Evolutionary conservation across 2,888 invertebrate species (phyloP).

Genomic region (Desoria tigrina): DNA sequence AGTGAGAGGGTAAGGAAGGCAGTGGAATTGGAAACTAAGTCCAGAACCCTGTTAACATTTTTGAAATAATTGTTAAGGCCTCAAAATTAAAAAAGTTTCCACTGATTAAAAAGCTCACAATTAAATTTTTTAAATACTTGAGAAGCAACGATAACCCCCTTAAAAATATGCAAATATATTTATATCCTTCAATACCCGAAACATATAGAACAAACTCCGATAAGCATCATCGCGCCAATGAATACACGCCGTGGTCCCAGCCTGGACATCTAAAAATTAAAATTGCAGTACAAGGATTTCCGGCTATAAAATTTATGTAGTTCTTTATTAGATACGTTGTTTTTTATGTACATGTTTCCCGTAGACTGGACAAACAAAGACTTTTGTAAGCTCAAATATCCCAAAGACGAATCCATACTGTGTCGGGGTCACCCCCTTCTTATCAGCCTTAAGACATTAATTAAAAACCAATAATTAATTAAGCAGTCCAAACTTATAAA

Average conservation of each 20-base stretch:
- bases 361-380: conserved; percentile 77
- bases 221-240: conserved; percentile 78
- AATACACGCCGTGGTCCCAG: conserved; percentile 58
- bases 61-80: not conserved
- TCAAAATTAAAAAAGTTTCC: not conserved
- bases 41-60: conserved; percentile 18
- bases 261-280: conserved; percentile 35
- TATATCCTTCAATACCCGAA: no score
- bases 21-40: conserved; percentile 54
- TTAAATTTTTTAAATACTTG: not conserved
- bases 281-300: not conserved
- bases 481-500: no score
- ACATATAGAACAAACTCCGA: conserved; percentile 77
- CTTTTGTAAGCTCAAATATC: conserved; percentile 79
- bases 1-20: conserved; percentile 77
- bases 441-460: conserved; percentile 69
- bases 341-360: conserved; percentile 67
- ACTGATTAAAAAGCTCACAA: no score
- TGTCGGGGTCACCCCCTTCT: conserved; percentile 75
- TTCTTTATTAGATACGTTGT: not conserved
- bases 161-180: no score
- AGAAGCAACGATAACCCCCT: not conserved
- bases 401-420: conserved; percentile 86
- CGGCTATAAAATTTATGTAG: not conserved
- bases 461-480: not conserved